Conservation (phyloP, 2,888 invertebrate genomes). For the Pocota personata region DNA sequence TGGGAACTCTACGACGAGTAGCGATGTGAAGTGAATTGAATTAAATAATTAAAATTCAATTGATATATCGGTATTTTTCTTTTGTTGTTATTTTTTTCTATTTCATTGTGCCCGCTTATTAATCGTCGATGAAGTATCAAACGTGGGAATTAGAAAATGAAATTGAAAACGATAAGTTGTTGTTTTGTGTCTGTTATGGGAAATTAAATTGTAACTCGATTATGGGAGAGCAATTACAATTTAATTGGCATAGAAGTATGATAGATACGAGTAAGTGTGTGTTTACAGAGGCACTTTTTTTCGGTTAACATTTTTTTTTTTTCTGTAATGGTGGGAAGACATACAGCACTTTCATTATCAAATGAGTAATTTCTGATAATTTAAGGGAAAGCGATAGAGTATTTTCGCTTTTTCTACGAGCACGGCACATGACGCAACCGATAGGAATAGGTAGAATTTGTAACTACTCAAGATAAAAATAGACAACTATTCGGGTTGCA, state of each 20-base stretch:
- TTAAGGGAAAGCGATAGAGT: constrained; percentile 25
- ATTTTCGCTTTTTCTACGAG: neutral
- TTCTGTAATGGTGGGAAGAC: neutral
- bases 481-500: neutral
- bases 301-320: neutral
- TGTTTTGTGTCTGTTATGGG: constrained; percentile 30
- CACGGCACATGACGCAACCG: neutral
- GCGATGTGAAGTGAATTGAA: constrained; percentile 36
- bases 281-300: neutral
- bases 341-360: neutral
- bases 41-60: constrained; percentile 55
- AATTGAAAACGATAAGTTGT: constrained; percentile 63
- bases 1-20: constrained; percentile 8
- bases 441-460: neutral
- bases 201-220: constrained; percentile 63
- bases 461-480: neutral
- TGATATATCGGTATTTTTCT: neutral
- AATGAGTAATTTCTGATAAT: neutral
- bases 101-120: constrained; percentile 40
- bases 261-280: neutral
- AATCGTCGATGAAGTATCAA: constrained; percentile 43
- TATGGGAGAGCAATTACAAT: constrained; percentile 45
- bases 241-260: constrained; percentile 28
- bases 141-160: constrained; percentile 69
- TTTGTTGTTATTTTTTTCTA: neutral